Evolutionary conservation across 2,113 vertebrate species (phyloP), one percentile per base, ranked within the genome.

Genomic region (Melanerpes formicivorus): DNA sequence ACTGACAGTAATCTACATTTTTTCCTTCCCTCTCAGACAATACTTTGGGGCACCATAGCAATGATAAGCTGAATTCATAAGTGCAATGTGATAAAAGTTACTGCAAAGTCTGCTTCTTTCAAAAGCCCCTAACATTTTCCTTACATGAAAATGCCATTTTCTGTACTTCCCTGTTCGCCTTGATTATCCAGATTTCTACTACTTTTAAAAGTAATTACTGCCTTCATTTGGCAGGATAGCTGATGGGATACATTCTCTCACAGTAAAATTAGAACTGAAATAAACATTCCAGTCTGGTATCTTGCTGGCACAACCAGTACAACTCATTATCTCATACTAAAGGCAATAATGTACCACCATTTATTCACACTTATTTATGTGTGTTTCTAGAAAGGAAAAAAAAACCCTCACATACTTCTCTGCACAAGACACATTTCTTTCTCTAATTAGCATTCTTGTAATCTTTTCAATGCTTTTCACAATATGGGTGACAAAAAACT

Each of bases 31-130:
- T 66, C 12, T 29, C 34, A 50, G 37, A 55, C 19, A 77, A 40
- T 27, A n/a, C 1, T 12, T 44, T 79, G 64, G 4, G 9, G 21
- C 32, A 32, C 19, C 11, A 27, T 0, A 80, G 5, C 9, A 15
- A 60, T 16, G 22, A 6, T 17, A 69, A 62, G 19, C 62, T 63
- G 23, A 52, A 62, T 58, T 75, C 64, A 4, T 18, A 83, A 88
- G 10, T 14, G 8, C 22, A 54, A 18, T 15, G 34, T 1, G 1
- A 90, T 9, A 83, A 90, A 83, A 80, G 80, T 17, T 34, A 52
- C n/a, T 37, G 14, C 5, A 65, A 80, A 34, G 14, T 4, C 9
- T 1, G 11, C 14, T 27, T 37, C 59, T 60, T 62, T 9, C 14
- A 14, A 14, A 80, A 64, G 5, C 42, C 9, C 14, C 32, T 58